Evolutionary conservation across 2,888 invertebrate genomes (phyloP).

Genomic region (Mythimna ferrago): DNA sequence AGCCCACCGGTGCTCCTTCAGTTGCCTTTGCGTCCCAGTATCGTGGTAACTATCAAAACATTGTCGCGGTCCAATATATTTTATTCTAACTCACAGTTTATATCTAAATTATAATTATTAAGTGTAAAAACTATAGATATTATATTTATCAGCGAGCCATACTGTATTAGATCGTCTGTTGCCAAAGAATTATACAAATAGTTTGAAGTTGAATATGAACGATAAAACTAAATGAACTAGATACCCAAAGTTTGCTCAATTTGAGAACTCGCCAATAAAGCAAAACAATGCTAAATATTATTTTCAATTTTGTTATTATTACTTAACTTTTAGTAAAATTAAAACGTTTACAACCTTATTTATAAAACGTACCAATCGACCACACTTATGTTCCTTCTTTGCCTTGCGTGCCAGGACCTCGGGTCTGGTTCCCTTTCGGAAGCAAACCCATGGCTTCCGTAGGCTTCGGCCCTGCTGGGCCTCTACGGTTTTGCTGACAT

Average conservation of each 20-base stretch:
- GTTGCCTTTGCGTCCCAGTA: no score
- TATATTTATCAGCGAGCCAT: background rate
- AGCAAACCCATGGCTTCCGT: no score
- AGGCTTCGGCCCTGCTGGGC: no score
- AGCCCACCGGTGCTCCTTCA: no score
- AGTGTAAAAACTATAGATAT: background rate
- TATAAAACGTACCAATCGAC: no score
- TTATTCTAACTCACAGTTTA: no score
- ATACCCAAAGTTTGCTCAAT: background rate
- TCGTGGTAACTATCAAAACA: no score
- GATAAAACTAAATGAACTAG: background rate
- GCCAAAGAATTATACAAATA: background rate
- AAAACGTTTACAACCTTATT: background rate
- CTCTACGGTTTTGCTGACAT: no score
- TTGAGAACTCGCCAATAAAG: background rate
- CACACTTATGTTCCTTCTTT: no score
- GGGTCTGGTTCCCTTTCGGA: no score
- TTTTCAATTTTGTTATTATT: conserved; percentile 1
- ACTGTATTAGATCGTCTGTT: background rate
- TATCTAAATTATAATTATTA: background rate
- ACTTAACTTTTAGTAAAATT: conserved; percentile 2
- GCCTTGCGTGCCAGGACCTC: no score
- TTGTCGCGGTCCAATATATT: no score
- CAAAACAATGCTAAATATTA: background rate
- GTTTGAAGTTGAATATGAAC: background rate